Conservation (phyloP, 1,140 invertebrate species). For the Liolophura sinensis region DNA sequence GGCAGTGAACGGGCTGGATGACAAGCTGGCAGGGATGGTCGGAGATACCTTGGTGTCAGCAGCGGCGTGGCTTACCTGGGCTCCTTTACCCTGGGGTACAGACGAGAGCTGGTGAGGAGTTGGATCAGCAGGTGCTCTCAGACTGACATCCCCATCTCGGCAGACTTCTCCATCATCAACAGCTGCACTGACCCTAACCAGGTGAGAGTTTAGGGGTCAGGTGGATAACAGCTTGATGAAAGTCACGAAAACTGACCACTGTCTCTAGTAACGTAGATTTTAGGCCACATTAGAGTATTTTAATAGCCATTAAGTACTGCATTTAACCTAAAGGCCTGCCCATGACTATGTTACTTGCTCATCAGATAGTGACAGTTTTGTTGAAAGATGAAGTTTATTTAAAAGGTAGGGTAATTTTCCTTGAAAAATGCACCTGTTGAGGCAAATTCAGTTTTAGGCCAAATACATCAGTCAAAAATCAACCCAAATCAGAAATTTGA, state of each 20-base stretch:
- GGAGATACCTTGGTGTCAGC: slow-evolving; percentile 54
- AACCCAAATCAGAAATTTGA: too few species aligned
- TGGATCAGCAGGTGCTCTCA: slow-evolving; percentile 45
- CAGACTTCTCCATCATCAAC: slow-evolving; percentile 67
- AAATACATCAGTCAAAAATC: too few species aligned
- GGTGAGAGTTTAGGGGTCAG: slow-evolving; percentile 24
- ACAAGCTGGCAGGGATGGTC: slow-evolving; percentile 49
- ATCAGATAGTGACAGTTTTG: too few species aligned
- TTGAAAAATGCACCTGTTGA: too few species aligned
- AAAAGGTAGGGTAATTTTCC: too few species aligned
- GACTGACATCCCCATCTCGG: slow-evolving; percentile 49
- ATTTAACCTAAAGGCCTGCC: too few species aligned
- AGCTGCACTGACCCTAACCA: slow-evolving; percentile 72
- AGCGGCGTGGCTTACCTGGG: slow-evolving; percentile 55
- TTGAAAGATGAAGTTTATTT: too few species aligned
- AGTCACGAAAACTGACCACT: background rate
- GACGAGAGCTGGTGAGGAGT: slow-evolving; percentile 35
- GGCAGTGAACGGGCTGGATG: slow-evolving; percentile 65
- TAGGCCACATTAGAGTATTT: too few species aligned
- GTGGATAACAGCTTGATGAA: background rate
- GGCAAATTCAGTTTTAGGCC: too few species aligned
- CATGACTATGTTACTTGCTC: too few species aligned
- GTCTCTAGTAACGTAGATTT: too few species aligned
- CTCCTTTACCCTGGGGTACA: slow-evolving; percentile 51
- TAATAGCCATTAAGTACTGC: too few species aligned